Evolutionary conservation across 2,888 invertebrate genomes (phyloP), one percentile per base, ranked within the genome.

Genomic region (Chironomus tentans): DNA sequence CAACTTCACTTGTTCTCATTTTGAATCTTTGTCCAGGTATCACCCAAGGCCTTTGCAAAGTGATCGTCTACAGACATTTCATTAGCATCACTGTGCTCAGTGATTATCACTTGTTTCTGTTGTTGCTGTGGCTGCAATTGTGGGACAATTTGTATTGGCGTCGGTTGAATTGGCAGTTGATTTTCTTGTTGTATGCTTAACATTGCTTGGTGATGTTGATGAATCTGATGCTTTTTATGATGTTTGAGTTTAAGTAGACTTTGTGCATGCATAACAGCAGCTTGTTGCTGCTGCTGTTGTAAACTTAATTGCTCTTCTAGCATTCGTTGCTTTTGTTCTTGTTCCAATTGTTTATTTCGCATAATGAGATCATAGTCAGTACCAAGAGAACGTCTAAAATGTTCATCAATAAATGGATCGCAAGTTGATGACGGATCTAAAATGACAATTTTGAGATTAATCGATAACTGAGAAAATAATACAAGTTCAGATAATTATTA

Each of bases 381-480:
- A 77, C 96, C 96, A 78, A 97, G 87, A 1, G 96, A 96, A 78
- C 96, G 90, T 76, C 96, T 88, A 85, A 97, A 97, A 85, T 97
- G 97, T 82, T 97, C 97, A 84, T 97, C 97, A 81, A 97, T 95
- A 76, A 93, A 94, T 12, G 94, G 93, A 84, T 95, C 95, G 84
- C 93, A 92, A 87, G 91, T 90, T 13, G 91, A 90, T 82, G 90
- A 88, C 56, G 88, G 88, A 80, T 90, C 91, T 91, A 84, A 46
- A 81, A 82, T 76, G 62, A 69, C n/a, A 47, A 4, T 28, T 28
- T 28, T 28, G 28, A 3, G 5, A 28, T n/a, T 28, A 28, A 28
- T 1, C 28, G 3, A 28, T 28, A 12, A 48, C 4, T 12, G 4
- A 47, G 7, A 47, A 2, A 47, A n/a, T n/a, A 12, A 13, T 2